phyloP scores from a whole-genome alignment of 2,888 invertebrate species.

The Orthosia gracilis region DNA sequence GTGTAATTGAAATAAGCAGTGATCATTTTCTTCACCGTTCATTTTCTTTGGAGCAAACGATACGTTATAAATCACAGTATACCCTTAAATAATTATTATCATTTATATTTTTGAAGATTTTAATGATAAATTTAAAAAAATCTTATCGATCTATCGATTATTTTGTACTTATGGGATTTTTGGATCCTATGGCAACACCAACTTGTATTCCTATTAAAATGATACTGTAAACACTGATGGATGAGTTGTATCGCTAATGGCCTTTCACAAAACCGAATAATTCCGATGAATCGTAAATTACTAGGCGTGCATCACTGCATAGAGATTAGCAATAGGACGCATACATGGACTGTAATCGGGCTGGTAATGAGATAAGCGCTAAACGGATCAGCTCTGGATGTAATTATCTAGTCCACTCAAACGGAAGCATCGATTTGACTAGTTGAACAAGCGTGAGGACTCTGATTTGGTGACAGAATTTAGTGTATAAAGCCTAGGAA shows the following conservation, averaged over 20 bases:
- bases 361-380: constrained; percentile 23
- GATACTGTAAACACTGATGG: background rate
- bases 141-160: too few species aligned
- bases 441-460: constrained; percentile 16
- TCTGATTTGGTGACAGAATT: constrained; percentile 30
- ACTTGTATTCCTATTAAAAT: background rate
- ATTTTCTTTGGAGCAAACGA: too few species aligned
- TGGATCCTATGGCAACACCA: too few species aligned
- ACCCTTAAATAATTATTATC: too few species aligned
- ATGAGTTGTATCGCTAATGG: background rate
- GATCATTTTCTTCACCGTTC: too few species aligned
- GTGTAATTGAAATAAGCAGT: too few species aligned
- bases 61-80: too few species aligned
- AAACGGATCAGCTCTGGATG: constrained; percentile 8
- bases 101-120: too few species aligned
- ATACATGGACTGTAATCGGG: background rate
- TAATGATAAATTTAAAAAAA: too few species aligned
- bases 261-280: background rate
- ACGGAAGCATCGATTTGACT: constrained; percentile 45
- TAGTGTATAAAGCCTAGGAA: background rate
- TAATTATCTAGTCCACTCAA: constrained; percentile 37
- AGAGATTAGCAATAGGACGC: constrained; percentile 10
- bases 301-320: background rate
- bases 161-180: too few species aligned
- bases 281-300: background rate